Evolutionary conservation across 2,113 vertebrate genomes (phyloP).

Genomic region (Nycticebus coucang): DNA sequence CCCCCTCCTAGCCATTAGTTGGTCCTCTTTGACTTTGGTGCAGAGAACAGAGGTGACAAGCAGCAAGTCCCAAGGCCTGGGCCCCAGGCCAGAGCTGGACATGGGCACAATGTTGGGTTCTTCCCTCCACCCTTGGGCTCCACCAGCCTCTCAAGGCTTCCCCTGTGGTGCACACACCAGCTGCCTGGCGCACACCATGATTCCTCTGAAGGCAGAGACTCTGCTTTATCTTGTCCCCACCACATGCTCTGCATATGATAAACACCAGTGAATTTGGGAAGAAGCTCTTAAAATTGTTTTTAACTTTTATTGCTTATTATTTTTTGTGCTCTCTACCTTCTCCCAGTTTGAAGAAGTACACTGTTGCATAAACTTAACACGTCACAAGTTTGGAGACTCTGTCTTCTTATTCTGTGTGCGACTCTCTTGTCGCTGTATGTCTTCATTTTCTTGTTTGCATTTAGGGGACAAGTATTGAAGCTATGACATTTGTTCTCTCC

Average conservation of each 20-base stretch:
- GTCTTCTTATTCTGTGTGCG: background rate
- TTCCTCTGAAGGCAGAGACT: background rate
- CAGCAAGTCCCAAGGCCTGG: background rate
- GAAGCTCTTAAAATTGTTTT: background rate
- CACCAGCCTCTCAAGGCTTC: background rate
- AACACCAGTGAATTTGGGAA: background rate
- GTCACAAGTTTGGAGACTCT: background rate
- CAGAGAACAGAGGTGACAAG: background rate
- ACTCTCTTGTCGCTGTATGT: background rate
- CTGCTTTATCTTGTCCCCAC: background rate
- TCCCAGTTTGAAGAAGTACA: background rate
- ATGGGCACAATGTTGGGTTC: background rate
- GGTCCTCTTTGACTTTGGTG: background rate
- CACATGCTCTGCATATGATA: background rate
- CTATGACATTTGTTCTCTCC: background rate
- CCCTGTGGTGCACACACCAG: rapidly evolving
- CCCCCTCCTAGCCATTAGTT: background rate
- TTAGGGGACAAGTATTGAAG: background rate
- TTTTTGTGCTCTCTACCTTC: background rate
- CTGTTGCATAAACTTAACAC: background rate
- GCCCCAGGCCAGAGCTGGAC: rapidly evolving
- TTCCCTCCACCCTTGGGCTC: background rate
- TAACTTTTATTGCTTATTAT: background rate
- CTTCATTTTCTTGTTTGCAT: conserved; percentile 10
- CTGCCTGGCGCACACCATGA: background rate